Conservation (phyloP, 2,888 invertebrate genomes). For the Diabrotica balteata region DNA sequence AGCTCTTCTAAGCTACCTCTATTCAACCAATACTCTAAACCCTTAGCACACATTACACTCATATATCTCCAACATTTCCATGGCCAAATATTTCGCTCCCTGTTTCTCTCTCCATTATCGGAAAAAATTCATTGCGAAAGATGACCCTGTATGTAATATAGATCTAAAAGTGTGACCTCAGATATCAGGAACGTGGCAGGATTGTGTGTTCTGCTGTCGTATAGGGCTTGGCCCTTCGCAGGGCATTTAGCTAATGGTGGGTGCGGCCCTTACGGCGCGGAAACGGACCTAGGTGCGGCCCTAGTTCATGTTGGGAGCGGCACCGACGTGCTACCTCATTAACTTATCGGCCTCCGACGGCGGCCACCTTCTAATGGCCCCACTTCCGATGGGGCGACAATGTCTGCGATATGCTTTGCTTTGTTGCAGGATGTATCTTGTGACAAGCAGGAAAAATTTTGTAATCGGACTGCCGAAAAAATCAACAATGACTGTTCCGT, state of each 20-base stretch:
- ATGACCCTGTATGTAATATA: conserved; percentile 3
- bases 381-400: conserved; percentile 26
- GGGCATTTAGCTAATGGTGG: conserved; percentile 52
- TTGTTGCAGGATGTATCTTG: no score
- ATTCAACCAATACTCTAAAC: no score
- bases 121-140: not conserved
- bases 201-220: conserved; percentile 22
- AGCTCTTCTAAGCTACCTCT: no score
- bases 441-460: no score
- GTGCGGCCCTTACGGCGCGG: conserved; percentile 47
- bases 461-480: no score
- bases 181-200: conserved; percentile 30
- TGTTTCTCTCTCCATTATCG: not conserved
- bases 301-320: conserved; percentile 27
- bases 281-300: conserved; percentile 42
- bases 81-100: not conserved
- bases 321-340: conserved; percentile 38
- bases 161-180: conserved; percentile 15
- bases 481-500: no score
- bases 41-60: no score
- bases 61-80: no score
- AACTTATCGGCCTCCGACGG: conserved; percentile 20
- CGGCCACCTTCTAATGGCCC: conserved; percentile 31
- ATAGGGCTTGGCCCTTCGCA: conserved; percentile 48
- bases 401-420: conserved; percentile 5